phyloP scores from a whole-genome alignment of 2,113 vertebrate species.

The Lycocorax pyrrhopterus region DNA sequence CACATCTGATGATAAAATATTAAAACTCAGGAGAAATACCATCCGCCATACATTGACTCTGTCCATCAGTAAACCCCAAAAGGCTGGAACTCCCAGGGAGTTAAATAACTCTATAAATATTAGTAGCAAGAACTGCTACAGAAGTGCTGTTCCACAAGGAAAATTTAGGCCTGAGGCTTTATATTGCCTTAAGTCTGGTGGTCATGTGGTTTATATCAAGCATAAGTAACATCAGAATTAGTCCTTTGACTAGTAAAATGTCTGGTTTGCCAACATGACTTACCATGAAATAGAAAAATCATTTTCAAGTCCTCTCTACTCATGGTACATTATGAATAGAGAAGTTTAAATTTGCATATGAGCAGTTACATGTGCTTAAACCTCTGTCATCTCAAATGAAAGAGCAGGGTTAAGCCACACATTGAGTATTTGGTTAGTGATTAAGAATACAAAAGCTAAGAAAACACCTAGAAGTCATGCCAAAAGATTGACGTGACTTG shows the following conservation, averaged over 20 bases:
- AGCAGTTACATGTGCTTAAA: neutral
- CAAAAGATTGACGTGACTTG: neutral
- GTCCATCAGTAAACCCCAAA: neutral
- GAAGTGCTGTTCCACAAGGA: neutral
- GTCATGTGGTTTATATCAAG: neutral
- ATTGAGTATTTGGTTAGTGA: neutral
- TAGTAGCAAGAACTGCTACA: neutral
- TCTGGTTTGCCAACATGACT: neutral
- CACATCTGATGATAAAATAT: neutral
- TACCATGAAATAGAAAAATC: neutral
- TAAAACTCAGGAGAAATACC: neutral
- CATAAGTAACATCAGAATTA: neutral
- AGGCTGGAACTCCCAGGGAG: neutral
- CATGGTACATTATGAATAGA: neutral
- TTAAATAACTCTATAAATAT: neutral
- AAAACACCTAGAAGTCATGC: neutral
- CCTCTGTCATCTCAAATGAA: neutral
- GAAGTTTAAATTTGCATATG: neutral
- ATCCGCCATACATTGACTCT: neutral
- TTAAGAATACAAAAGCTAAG: constrained; percentile 11
- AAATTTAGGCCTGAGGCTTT: neutral
- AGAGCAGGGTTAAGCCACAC: neutral
- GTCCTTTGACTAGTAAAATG: neutral
- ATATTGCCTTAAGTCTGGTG: neutral
- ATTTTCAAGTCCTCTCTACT: neutral